Evolutionary conservation across 2,888 invertebrate genomes (phyloP).

Genomic region (Lampropteryx suffumata): DNA sequence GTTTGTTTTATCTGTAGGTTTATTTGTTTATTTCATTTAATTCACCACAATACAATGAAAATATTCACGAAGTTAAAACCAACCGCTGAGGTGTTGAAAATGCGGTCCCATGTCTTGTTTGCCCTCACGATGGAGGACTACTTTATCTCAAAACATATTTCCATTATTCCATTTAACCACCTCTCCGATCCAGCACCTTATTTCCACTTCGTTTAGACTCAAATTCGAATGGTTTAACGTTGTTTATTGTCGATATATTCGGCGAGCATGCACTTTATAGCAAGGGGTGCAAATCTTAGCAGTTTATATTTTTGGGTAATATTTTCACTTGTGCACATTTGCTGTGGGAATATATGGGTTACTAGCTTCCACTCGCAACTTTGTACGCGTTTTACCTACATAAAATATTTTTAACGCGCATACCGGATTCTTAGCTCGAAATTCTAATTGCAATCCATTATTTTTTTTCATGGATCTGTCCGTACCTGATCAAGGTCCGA

Average conservation of each 20-base stretch:
- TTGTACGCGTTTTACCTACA: too few species aligned
- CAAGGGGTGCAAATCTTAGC: slow-evolving; percentile 53
- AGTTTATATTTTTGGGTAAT: slow-evolving; percentile 56
- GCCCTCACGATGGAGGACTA: slow-evolving; percentile 50
- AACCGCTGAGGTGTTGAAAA: slow-evolving; percentile 33
- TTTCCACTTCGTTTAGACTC: slow-evolving; percentile 28
- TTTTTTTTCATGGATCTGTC: too few species aligned
- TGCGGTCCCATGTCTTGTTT: slow-evolving; percentile 55
- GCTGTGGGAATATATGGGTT: slow-evolving; percentile 22
- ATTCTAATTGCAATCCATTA: too few species aligned
- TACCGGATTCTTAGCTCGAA: too few species aligned
- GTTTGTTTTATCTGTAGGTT: too few species aligned
- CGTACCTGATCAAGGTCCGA: too few species aligned
- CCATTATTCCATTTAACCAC: slow-evolving; percentile 49
- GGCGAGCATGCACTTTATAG: slow-evolving; percentile 57
- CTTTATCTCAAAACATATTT: slow-evolving; percentile 49
- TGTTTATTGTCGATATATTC: slow-evolving; percentile 68
- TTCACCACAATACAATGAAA: slow-evolving; percentile 7
- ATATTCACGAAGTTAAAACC: slow-evolving; percentile 12
- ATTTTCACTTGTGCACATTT: slow-evolving; percentile 27
- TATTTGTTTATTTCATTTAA: too few species aligned
- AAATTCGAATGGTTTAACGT: slow-evolving; percentile 30
- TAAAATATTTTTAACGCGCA: too few species aligned
- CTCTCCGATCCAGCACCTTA: slow-evolving; percentile 38
- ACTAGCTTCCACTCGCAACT: too few species aligned